These are phyloP conservation scores for Sinocyclocheilus anshuiensis DNA, from an alignment of 2,113 vertebrate species.

Conservation along the genomic window DNA sequence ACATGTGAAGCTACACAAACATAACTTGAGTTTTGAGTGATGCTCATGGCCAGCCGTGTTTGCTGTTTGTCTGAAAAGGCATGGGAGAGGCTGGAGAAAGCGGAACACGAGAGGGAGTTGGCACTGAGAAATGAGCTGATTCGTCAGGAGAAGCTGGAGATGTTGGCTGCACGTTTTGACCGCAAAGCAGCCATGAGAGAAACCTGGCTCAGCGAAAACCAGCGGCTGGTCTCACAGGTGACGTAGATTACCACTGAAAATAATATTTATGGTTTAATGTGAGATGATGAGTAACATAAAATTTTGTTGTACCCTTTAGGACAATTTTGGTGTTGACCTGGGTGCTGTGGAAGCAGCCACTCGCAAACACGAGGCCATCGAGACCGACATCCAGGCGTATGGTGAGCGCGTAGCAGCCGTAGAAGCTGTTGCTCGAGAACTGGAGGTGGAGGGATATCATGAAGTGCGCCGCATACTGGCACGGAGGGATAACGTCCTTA, in stretches of 20 bases:
- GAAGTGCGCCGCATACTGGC: slow-evolving; percentile 84
- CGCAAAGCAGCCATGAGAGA: slow-evolving; percentile 94
- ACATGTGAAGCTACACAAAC: background rate
- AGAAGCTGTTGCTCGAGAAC: slow-evolving; percentile 87
- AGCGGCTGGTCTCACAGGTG: slow-evolving; percentile 92
- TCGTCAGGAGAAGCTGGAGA: slow-evolving; percentile 94
- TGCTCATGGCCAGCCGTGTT: background rate
- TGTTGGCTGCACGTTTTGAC: slow-evolving; percentile 90
- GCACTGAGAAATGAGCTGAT: slow-evolving; percentile 92
- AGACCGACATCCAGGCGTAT: slow-evolving; percentile 93
- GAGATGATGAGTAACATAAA: background rate
- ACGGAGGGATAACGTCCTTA: slow-evolving; percentile 83
- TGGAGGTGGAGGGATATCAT: slow-evolving; percentile 88
- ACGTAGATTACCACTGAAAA: background rate
- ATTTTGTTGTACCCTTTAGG: slow-evolving; percentile 67
- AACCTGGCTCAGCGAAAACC: slow-evolving; percentile 94
- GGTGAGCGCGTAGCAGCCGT: slow-evolving; percentile 90
- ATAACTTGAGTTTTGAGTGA: background rate
- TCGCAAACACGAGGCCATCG: slow-evolving; percentile 93
- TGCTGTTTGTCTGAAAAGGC: slow-evolving; percentile 74
- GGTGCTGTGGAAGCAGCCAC: slow-evolving; percentile 91
- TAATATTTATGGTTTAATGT: background rate
- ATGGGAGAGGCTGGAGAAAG: slow-evolving; percentile 94
- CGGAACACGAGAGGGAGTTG: slow-evolving; percentile 91
- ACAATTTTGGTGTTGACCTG: slow-evolving; percentile 89